Evolutionary conservation across 2,113 vertebrate genomes (phyloP).

Genomic region (Seriola rivoliana): DNA sequence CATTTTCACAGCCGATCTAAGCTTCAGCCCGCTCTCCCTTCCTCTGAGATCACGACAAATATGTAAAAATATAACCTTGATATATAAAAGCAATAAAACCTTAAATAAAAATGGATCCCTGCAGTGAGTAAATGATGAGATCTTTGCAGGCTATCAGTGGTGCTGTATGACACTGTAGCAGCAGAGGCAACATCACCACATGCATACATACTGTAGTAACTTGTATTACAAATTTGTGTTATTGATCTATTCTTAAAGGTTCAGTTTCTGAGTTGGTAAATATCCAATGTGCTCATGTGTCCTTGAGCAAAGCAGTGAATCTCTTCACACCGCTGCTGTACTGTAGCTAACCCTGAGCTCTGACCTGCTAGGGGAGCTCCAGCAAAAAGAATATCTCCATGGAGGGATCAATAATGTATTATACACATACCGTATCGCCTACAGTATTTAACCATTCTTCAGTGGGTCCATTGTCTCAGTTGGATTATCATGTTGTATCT

Average conservation of each 20-base stretch:
- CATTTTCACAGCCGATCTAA: conserved; percentile 24
- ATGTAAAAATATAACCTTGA: conserved; percentile 43
- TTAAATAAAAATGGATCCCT: conserved; percentile 40
- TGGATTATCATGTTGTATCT: not conserved
- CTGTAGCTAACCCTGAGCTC: conserved; percentile 24
- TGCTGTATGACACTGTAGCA: not conserved
- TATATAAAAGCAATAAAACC: conserved; percentile 49
- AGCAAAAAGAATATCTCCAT: not conserved
- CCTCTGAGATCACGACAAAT: conserved; percentile 36
- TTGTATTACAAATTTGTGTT: not conserved
- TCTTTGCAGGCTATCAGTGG: not conserved
- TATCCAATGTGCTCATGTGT: not conserved
- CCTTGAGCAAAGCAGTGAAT: conserved; percentile 36
- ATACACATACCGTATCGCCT: not conserved
- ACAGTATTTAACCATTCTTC: conserved; percentile 4
- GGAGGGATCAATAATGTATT: conserved; percentile 36
- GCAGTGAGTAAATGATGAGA: conserved; percentile 7
- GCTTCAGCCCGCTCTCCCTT: conserved; percentile 26
- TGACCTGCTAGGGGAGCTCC: conserved; percentile 16
- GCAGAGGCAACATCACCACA: not conserved
- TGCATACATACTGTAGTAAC: not conserved
- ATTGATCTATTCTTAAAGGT: conserved; percentile 7
- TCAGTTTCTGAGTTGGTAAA: not conserved
- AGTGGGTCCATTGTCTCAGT: not conserved
- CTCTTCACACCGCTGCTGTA: not conserved